phyloP scores from a whole-genome alignment of 2,888 invertebrate genomes.

The Leucania comma region DNA sequence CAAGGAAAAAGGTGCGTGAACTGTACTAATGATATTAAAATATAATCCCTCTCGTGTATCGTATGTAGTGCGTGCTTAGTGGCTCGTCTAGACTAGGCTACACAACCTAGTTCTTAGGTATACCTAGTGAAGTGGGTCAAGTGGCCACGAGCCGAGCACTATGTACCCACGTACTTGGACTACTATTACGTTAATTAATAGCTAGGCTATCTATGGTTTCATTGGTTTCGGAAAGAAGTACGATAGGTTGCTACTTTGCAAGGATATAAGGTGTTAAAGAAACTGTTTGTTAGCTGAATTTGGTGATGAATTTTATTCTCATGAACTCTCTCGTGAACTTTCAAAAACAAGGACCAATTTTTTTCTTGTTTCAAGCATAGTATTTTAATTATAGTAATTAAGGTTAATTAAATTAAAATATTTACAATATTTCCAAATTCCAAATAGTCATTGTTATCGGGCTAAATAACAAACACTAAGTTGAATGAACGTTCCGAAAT shows the following conservation, averaged over 20 bases:
- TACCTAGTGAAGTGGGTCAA: constrained; percentile 61
- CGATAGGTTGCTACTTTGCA: too few relatives aligned
- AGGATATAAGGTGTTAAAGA: background rate
- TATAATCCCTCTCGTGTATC: constrained; percentile 24
- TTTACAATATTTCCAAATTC: constrained; percentile 25
- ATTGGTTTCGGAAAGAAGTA: background rate
- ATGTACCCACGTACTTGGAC: constrained; percentile 40
- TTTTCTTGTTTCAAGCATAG: background rate
- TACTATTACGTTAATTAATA: constrained; percentile 12
- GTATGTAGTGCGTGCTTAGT: constrained; percentile 38
- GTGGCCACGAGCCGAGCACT: constrained; percentile 30
- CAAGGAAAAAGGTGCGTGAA: constrained; percentile 11
- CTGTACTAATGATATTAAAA: constrained; percentile 32
- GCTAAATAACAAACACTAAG: constrained; percentile 10
- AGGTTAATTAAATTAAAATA: constrained; percentile 26
- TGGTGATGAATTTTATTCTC: background rate
- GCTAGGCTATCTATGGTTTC: too few relatives aligned
- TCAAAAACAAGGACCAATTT: constrained; percentile 3
- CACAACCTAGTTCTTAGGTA: background rate
- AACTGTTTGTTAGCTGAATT: background rate
- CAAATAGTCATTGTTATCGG: constrained; percentile 19
- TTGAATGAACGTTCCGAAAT: constrained; percentile 41
- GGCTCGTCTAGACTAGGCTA: constrained; percentile 33
- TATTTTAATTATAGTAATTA: constrained; percentile 35
- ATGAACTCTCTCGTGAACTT: constrained; percentile 15